These are phyloP conservation scores for Eurystomus gularis DNA, from an alignment of 2,113 vertebrate species.

Conservation along the genomic window DNA sequence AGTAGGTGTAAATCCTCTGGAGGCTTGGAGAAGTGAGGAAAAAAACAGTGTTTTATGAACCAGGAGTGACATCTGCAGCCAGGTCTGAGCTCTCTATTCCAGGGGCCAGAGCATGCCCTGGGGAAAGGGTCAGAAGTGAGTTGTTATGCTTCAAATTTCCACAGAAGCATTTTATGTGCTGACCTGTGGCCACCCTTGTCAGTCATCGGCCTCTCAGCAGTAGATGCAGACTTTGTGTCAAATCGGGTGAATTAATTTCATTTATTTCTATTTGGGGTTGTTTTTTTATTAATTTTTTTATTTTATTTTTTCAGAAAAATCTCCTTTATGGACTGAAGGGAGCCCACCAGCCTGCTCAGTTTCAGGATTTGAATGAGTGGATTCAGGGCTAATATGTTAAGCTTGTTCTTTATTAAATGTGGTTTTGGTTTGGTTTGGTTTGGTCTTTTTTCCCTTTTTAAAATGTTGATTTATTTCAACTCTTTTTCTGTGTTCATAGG, in stretches of 20 bases:
- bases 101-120: rapidly evolving
- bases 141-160: not conserved
- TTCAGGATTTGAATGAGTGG: not conserved
- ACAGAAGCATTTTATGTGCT: not conserved
- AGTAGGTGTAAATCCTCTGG: not conserved
- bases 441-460: not conserved
- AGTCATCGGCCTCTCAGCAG: rapidly evolving
- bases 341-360: not conserved
- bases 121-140: not conserved
- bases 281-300: not conserved
- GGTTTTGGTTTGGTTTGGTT: rapidly evolving
- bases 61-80: not conserved
- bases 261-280: not conserved
- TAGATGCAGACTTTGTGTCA: not conserved
- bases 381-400: not conserved
- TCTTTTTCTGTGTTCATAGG: not conserved
- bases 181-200: not conserved
- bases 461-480: not conserved
- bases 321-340: not conserved
- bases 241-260: not conserved
- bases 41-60: not conserved
- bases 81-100: not conserved
- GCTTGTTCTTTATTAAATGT: not conserved
- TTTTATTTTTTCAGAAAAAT: not conserved
- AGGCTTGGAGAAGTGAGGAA: not conserved